Evolutionary conservation across 2,888 invertebrate species (phyloP).

Genomic region (Hypomecis punctinalis): DNA sequence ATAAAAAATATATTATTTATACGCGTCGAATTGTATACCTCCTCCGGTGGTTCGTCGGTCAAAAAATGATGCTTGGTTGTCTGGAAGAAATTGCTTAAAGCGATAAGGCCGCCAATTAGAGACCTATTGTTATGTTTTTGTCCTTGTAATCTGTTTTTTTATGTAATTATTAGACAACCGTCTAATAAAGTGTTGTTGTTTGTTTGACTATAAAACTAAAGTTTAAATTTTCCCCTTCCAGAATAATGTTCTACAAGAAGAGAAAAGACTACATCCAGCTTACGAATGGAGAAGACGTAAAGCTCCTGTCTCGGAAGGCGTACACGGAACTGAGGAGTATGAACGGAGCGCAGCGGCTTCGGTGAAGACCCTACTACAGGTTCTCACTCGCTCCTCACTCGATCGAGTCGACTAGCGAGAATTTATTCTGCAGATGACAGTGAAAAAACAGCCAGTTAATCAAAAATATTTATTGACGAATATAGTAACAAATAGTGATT

Average conservation of each 20-base stretch:
- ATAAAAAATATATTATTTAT: no score
- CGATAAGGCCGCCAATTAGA: no score
- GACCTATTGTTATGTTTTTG: no score
- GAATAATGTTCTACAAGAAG: constrained; percentile 77
- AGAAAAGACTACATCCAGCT: constrained; percentile 64
- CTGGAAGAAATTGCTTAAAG: no score
- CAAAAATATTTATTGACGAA: background rate
- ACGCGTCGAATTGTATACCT: no score
- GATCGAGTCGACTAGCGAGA: constrained; percentile 3
- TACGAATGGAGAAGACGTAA: constrained; percentile 64
- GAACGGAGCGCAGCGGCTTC: constrained; percentile 64
- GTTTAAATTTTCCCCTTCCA: constrained; percentile 57
- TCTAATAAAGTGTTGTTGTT: no score
- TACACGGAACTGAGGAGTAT: constrained; percentile 78
- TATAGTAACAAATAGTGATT: no score
- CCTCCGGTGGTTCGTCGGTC: no score
- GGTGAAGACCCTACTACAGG: constrained; percentile 56
- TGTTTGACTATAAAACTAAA: background rate
- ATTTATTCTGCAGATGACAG: background rate
- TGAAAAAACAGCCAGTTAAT: background rate
- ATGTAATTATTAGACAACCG: no score
- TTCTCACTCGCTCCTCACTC: background rate
- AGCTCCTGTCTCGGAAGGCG: constrained; percentile 64
- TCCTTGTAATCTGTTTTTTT: no score
- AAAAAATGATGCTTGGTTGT: no score